Base-by-base conservation (phyloP, 2,797 vertebrate genomes). In the Pangasius djambal region DNA sequence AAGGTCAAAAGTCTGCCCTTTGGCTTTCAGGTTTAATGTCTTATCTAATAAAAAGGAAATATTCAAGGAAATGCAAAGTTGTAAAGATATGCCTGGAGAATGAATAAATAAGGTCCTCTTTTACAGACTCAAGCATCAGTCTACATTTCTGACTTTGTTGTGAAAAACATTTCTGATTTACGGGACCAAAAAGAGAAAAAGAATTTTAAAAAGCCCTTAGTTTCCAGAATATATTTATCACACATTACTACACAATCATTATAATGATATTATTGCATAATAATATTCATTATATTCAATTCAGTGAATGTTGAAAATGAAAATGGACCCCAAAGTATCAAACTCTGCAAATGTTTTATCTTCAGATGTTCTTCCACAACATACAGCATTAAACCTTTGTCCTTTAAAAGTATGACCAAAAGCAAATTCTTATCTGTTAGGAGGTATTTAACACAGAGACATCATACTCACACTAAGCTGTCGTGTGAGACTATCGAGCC, bases 401-500 rank as follows among this genome's bases (percentile, higher is more conserved):
- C 63, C n/a, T 67, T 69, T 69, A 69, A 70, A 5, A 9, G 8
- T 72, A 22, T 40, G 20, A 40, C 22, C 37, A 25, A 12, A 78
- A 52, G 48, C 15, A 52, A 15, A 16, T 52, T 78, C 25, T 15
- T 77, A 77, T 77, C 74, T 77, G 74, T 15, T 50, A 10, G 70
- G 31, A 18, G 0, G 25, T n/a, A 61, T 69, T 44, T 44, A 63
- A 65, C 40, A 78, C 18, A 1, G 52, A 48, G 20, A 84, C 40
- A 28, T 28, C 74, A 57, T 88, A 89, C 91, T 92, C 20, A 92
- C 91, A 37, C 15, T 12, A 8, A n/a, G 0, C 16, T 1, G 16
- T 10, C 0, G 0, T 28, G 0, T 50, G 28, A 92, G 34, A 0
- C 0, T 44, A 0, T 25, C 15, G 15, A 92, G 88, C 28, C 81